Base-by-base conservation (phyloP, 2,888 invertebrate species). In the Coleophora deauratella region DNA sequence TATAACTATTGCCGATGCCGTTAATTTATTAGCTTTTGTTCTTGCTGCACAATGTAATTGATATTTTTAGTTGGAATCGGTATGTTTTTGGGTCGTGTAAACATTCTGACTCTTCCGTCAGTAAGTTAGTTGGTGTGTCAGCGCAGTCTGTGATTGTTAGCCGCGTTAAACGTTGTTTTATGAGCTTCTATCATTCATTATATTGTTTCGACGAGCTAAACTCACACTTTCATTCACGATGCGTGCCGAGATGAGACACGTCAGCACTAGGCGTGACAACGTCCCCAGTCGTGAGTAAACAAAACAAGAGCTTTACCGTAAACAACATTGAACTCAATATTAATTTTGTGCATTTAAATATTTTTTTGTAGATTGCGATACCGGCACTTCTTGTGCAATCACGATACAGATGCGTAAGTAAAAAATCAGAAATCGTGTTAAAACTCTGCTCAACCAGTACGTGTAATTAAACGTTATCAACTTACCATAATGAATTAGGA, bases 371-470 rank as follows among this genome's bases (percentile, higher is more conserved):
- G 82, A 80, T 76, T 80, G 74, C 68, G 80, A 82, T 81, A 79
- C 84, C 66, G 79, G 84, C 70, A 81, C 81, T 42, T 75, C 81
- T 76, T 85, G 85, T 67, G 76, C 79, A 72, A 82, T 84, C 74
- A 84, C 84, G 50, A 82, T 84, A 66, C 80, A 82, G 66, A 82
- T 85, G 81, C 69, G 85, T 85, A 80, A 85, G 84, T 85, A 82
- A 46, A 45, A 21, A 35, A 10, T 40, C 21, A 21, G 6, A 4
- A 3, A 21, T 3, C 21, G 21, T 6, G 21, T 21, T 6, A 21
- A 21, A 4, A 21, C 3, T 21, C 21, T 21, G 3, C 3, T 6
- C 21, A 21, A 21, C 21, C 6, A 4, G 21, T 21, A 6, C 21
- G 21, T 21, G 3, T 6, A 21, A 4, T 21, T 21, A 21, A 6